A percentile compares a stretch with the other conserved stretches of the same genome.
These are phyloP conservation scores for Ophthalmolycus amberensis DNA, from an alignment of 2,113 vertebrate species.

Conservation along the genomic window DNA sequence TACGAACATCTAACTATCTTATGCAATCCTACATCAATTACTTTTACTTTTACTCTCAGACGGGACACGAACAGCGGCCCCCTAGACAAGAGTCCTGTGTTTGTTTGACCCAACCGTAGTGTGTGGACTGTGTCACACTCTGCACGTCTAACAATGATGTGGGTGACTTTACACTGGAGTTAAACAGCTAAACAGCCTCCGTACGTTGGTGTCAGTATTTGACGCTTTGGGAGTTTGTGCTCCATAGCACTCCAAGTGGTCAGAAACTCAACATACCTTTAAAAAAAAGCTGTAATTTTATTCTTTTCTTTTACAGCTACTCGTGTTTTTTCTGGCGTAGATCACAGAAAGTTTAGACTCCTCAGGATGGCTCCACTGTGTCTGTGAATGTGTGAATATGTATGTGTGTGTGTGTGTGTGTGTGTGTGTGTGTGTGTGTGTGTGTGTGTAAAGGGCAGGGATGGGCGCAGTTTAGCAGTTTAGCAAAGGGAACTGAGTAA, in stretches of 20 bases:
- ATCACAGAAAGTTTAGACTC: conserved; percentile 10
- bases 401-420: not conserved
- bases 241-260: not conserved
- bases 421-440: not conserved
- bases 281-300: not conserved
- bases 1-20: not conserved
- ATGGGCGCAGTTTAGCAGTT: conserved; percentile 58
- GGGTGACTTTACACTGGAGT: no score
- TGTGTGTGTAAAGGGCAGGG: conserved; percentile 27
- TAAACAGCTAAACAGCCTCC: no score
- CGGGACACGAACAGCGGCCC: no score
- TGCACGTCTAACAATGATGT: no score
- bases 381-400: not conserved
- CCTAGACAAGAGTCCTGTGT: no score
- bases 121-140: no score
- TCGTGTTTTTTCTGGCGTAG: not conserved
- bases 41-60: no score
- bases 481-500: conserved; percentile 51
- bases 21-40: not conserved
- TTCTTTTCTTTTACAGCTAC: not conserved
- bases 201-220: no score
- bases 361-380: conserved; percentile 9
- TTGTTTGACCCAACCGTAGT: no score
- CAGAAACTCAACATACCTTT: not conserved
- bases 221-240: no score